A percentile compares a stretch with the other conserved stretches of the same genome.
Evolutionary conservation across 2,797 vertebrate genomes (phyloP).

Genomic region (Tragopan temminckii): DNA sequence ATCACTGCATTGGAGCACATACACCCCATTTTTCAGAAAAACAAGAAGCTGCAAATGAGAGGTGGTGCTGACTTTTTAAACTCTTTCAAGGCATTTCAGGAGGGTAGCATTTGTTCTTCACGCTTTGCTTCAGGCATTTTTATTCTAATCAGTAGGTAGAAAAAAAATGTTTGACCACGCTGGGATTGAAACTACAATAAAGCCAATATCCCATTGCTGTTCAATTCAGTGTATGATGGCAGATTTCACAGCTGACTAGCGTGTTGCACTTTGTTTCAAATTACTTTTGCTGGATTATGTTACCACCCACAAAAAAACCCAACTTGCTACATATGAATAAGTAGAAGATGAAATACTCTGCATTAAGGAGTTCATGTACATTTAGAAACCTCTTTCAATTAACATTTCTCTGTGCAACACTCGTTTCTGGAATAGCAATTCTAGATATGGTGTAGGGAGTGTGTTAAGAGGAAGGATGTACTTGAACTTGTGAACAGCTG

Average conservation of each 20-base stretch:
- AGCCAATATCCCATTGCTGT: slow-evolving; percentile 41
- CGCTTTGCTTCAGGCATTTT: slow-evolving; percentile 18
- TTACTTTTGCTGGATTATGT: slow-evolving; percentile 45
- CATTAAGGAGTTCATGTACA: neutral
- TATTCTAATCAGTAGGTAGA: slow-evolving; percentile 69
- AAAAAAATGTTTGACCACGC: slow-evolving; percentile 59
- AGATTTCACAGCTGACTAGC: slow-evolving; percentile 72
- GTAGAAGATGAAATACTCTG: neutral
- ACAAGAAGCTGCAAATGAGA: neutral
- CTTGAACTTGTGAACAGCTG: slow-evolving; percentile 10
- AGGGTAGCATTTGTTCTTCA: neutral
- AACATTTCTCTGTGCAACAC: neutral
- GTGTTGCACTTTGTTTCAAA: slow-evolving; percentile 63
- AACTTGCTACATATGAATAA: neutral
- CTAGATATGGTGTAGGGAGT: neutral
- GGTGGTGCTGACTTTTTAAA: neutral
- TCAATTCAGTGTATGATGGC: slow-evolving; percentile 61
- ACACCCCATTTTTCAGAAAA: neutral
- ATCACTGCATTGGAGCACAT: fast-evolving
- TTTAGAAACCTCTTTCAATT: slow-evolving; percentile 28
- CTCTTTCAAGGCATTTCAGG: neutral
- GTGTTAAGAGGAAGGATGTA: slow-evolving; percentile 15
- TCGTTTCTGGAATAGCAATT: slow-evolving; percentile 15
- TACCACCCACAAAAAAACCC: neutral
- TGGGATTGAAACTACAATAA: slow-evolving; percentile 35